phyloP scores from a whole-genome alignment of 2,113 vertebrate genomes.

The Serilophus lunatus region DNA sequence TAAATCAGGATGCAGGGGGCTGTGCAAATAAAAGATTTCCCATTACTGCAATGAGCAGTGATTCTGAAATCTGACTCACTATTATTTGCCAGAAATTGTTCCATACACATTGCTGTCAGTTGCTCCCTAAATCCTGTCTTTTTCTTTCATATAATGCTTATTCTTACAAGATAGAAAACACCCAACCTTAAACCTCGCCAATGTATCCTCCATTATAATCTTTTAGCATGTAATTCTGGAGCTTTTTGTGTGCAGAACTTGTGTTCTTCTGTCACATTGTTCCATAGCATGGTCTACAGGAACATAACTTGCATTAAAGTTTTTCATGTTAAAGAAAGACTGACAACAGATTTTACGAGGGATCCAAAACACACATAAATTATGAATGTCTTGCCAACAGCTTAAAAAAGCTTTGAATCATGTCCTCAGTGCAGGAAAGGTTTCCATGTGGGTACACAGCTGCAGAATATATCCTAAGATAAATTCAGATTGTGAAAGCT shows the following conservation, averaged over 20 bases:
- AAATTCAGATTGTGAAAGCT: not conserved
- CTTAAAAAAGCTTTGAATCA: not conserved
- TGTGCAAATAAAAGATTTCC: not conserved
- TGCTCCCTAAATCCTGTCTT: not conserved
- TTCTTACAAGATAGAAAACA: not conserved
- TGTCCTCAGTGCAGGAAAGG: not conserved
- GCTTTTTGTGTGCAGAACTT: not conserved
- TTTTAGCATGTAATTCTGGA: not conserved
- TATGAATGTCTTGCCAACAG: not conserved
- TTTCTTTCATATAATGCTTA: not conserved
- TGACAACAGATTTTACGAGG: not conserved
- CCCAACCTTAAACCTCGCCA: not conserved
- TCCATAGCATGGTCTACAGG: not conserved
- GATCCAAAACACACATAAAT: not conserved
- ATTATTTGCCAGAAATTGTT: not conserved
- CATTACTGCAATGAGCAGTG: not conserved
- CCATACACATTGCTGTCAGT: not conserved
- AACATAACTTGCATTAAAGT: not conserved
- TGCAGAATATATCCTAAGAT: not conserved
- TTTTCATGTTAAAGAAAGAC: not conserved
- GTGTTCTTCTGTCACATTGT: not conserved
- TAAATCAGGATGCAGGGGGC: not conserved
- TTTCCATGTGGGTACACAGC: not conserved
- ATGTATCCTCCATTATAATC: not conserved
- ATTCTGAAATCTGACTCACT: not conserved